These are phyloP conservation scores for Antechinus flavipes DNA, from an alignment of 2,113 vertebrate genomes.

Conservation along the genomic window DNA sequence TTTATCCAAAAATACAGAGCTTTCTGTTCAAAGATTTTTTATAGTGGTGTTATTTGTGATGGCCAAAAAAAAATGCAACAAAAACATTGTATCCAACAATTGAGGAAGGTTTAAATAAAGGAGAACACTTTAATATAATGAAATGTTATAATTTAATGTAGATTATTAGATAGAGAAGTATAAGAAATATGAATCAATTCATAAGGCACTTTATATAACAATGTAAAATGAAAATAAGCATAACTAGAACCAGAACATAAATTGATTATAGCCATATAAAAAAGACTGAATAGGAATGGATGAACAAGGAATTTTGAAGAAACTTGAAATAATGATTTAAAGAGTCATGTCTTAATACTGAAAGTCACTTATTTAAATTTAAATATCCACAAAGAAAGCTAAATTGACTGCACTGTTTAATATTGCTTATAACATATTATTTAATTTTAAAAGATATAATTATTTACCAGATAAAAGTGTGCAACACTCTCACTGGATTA, in stretches of 20 bases:
- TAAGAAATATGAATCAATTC: not conserved
- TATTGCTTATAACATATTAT: not conserved
- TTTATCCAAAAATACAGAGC: not conserved
- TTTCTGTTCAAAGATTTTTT: not conserved
- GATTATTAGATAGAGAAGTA: not conserved
- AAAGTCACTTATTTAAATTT: not conserved
- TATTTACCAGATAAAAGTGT: not conserved
- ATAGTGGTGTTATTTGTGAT: not conserved
- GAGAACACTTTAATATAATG: not conserved
- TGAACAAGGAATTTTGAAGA: not conserved
- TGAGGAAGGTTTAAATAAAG: not conserved
- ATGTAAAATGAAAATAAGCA: not conserved
- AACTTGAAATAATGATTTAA: not conserved
- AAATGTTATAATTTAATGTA: not conserved
- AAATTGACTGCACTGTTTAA: not conserved
- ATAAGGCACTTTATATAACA: not conserved
- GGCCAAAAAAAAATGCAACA: not conserved
- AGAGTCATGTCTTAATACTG: not conserved
- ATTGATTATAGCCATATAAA: not conserved
- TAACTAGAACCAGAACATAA: not conserved
- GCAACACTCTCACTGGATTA: not conserved
- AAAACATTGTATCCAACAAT: not conserved
- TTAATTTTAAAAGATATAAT: not conserved
- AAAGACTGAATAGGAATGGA: not conserved
- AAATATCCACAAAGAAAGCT: not conserved